Conservation (phyloP, 2,113 vertebrate genomes). For the Festucalex cinctus region DNA sequence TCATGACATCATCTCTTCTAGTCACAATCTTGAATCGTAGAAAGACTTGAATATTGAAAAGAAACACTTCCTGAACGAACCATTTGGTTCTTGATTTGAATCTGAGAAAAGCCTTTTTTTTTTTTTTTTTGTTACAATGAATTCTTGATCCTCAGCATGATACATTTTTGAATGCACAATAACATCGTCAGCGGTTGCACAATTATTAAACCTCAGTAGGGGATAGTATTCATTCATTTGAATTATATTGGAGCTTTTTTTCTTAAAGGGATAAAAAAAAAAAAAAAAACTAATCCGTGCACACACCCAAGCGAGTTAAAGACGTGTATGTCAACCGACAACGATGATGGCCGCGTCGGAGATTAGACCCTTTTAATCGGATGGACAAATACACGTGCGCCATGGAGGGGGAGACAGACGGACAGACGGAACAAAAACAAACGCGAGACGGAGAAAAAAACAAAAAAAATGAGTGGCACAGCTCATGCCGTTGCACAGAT, state of each 20-base stretch:
- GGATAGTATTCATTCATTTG: background rate
- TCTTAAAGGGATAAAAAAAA: background rate
- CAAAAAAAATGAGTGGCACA: background rate
- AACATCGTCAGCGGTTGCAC: too few relatives aligned
- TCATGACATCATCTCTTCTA: too few relatives aligned
- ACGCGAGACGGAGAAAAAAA: background rate
- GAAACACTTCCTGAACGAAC: too few relatives aligned
- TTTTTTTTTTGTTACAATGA: too few relatives aligned
- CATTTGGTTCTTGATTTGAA: too few relatives aligned
- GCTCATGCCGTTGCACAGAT: background rate
- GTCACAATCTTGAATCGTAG: too few relatives aligned
- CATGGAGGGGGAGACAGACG: background rate
- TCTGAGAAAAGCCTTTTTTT: too few relatives aligned
- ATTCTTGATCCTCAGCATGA: too few relatives aligned
- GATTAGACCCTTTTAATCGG: constrained; percentile 53
- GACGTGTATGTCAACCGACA: constrained; percentile 15
- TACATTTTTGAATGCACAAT: too few relatives aligned
- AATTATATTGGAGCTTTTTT: background rate
- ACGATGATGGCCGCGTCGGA: constrained; percentile 33
- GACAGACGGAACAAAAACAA: background rate
- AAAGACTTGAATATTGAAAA: too few relatives aligned
- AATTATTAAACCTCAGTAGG: too few relatives aligned
- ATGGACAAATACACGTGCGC: constrained; percentile 37
- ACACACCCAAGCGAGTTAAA: constrained; percentile 1
- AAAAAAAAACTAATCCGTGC: background rate